Conservation (phyloP, 1,140 invertebrate species). For the Ectropis grisescens region DNA sequence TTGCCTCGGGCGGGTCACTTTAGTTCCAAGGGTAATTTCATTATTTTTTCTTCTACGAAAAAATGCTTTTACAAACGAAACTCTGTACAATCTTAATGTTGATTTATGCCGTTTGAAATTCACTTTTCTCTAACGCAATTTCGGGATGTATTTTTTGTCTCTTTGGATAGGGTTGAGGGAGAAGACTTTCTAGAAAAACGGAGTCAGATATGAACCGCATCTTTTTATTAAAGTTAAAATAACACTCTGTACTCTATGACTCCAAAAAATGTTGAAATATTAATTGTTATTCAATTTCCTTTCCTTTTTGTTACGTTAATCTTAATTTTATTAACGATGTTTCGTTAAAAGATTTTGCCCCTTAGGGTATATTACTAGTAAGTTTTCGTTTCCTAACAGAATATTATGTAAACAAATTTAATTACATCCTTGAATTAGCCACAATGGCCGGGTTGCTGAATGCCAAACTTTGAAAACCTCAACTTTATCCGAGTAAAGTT, state of each 20-base stretch:
- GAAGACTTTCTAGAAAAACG: too few species aligned
- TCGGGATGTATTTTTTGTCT: constrained; percentile 3
- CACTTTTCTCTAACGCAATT: constrained; percentile 17
- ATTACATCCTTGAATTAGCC: constrained; percentile 57
- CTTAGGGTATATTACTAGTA: constrained; percentile 17
- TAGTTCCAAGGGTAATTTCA: constrained; percentile 59
- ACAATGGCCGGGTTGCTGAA: constrained; percentile 51
- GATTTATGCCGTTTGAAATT: constrained; percentile 24
- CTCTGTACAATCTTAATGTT: constrained; percentile 33
- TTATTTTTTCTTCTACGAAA: constrained; percentile 49
- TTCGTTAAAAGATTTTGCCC: constrained; percentile 1
- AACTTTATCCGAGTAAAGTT: constrained; percentile 47
- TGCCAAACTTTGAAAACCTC: constrained; percentile 46
- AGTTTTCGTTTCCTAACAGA: constrained; percentile 33
- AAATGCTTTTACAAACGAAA: constrained; percentile 36
- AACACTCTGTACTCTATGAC: too few species aligned
- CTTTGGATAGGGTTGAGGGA: too few species aligned
- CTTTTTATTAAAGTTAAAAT: too few species aligned
- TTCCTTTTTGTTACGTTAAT: too few species aligned
- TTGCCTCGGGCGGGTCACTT: constrained; percentile 56
- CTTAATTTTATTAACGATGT: too few species aligned
- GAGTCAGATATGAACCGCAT: too few species aligned
- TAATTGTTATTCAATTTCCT: too few species aligned
- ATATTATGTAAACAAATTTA: constrained; percentile 62
- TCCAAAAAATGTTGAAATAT: too few species aligned